Evolutionary conservation across 2,797 vertebrate genomes (phyloP).

Genomic region (Rhabdophis nuchalis): DNA sequence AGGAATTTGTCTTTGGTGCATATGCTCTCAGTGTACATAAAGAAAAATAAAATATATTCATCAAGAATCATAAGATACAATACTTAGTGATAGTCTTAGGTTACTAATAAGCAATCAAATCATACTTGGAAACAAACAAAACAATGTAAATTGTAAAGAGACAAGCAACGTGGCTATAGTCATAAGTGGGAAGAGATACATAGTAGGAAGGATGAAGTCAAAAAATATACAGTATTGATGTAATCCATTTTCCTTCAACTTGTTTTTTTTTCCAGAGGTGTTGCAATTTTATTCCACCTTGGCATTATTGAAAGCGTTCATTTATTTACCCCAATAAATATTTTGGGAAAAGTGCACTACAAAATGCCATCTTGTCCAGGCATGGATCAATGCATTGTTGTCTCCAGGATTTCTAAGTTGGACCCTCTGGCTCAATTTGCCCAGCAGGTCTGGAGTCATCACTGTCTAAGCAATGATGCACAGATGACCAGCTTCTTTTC

Average conservation of each 20-base stretch:
- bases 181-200: too few species aligned
- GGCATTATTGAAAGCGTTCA: not conserved
- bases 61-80: too few species aligned
- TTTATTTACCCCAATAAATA: not conserved
- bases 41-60: too few species aligned
- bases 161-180: too few species aligned
- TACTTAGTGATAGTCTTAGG: too few species aligned
- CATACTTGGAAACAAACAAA: too few species aligned
- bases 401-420: conserved; percentile 20
- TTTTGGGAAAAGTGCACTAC: not conserved
- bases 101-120: too few species aligned
- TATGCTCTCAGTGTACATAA: too few species aligned
- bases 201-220: not conserved
- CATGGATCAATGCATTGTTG: conserved; percentile 16
- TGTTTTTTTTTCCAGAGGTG: not conserved
- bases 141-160: too few species aligned
- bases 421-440: conserved; percentile 23
- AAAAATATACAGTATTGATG: not conserved
- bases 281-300: not conserved
- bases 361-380: not conserved
- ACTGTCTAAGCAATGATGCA: conserved; percentile 28
- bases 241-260: not conserved
- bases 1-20: too few species aligned
- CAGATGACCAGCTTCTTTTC: conserved; percentile 25
- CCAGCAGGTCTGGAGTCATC: conserved; percentile 45